These are phyloP conservation scores for Thunnus albacares DNA, from an alignment of 2,797 vertebrate genomes.

Conservation along the genomic window DNA sequence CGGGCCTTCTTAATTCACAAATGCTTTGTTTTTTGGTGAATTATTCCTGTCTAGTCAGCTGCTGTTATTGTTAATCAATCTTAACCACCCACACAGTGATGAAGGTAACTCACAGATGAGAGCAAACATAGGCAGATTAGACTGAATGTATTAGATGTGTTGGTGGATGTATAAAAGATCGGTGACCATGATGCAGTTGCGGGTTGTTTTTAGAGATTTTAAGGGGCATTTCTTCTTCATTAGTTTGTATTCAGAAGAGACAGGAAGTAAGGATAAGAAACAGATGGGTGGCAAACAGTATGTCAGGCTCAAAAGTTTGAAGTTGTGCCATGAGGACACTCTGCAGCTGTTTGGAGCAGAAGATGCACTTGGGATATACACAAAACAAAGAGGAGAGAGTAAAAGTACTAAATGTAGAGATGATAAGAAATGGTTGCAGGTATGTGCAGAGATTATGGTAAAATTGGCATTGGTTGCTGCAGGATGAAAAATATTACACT, in stretches of 20 bases:
- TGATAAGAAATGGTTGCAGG: neutral
- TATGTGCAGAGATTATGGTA: neutral
- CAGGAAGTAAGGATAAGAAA: neutral
- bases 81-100: constrained; percentile 68
- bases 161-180: constrained; percentile 30
- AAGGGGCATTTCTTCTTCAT: constrained; percentile 7
- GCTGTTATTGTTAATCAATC: constrained; percentile 83
- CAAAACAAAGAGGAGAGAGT: neutral
- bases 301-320: constrained; percentile 9
- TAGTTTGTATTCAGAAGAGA: constrained; percentile 1
- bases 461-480: neutral
- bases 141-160: constrained; percentile 45
- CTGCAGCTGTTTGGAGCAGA: constrained; percentile 32
- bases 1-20: constrained; percentile 57
- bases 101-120: constrained; percentile 71
- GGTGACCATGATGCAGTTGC: constrained; percentile 3
- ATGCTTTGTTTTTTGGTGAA: constrained; percentile 71
- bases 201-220: constrained; percentile 16
- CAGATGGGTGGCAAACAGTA: neutral
- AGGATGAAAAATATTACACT: neutral
- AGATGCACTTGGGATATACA: neutral
- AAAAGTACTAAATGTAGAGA: neutral
- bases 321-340: neutral
- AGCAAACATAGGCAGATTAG: constrained; percentile 79
- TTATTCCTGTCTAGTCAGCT: constrained; percentile 76